Base-by-base conservation (phyloP, 2,797 vertebrate genomes). In the Zalophus californianus region DNA sequence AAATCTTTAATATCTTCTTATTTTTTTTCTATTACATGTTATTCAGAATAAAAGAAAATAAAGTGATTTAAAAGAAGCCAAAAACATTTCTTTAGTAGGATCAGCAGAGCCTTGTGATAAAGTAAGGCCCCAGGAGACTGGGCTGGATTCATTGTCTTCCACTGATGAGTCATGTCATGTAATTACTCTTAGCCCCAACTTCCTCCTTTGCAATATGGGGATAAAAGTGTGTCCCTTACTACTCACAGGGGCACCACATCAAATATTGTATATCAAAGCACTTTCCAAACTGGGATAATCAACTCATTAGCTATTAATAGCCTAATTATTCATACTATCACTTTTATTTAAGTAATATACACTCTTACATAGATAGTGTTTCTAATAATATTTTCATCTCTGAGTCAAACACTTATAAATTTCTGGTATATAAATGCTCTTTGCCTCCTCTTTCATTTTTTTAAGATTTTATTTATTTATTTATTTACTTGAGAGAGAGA, bases 31-130 rank as follows among this genome's bases (percentile, higher is more conserved):
- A 64, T 62, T 66, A 58, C 6, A 91, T 0, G 29, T 95, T 83
- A 94, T 38, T 94, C 80, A 90, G 48, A 92, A 89, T 75, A 91
- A 91, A 6, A 90, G 44, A 35, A 73, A 92, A 68, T n/a, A 91
- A 83, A 85, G 41, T 58, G 83, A 75, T 64, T 75, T 41, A 4
- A 90, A 91, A 95, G 6, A 4, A 79, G 21, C 18, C 60, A 64
- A 66, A 91, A 92, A 3, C 18, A 32, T 73, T 87, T 82, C 84
- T 48, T 62, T 82, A 44, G 23, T 72, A 79, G n/a, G 35, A 79
- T 41, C 52, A 90, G 29, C 60, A 94, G 35, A 86, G 41, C 7
- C 35, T 48, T 72, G 29, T 41, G 32, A 93, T 60, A 62, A 62
- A 75, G 21, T 15, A 75, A 79, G 52, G 25, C 60, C 25, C 77